Base-by-base conservation (phyloP, 1,140 invertebrate genomes). In the Diploscapter pachys region DNA sequence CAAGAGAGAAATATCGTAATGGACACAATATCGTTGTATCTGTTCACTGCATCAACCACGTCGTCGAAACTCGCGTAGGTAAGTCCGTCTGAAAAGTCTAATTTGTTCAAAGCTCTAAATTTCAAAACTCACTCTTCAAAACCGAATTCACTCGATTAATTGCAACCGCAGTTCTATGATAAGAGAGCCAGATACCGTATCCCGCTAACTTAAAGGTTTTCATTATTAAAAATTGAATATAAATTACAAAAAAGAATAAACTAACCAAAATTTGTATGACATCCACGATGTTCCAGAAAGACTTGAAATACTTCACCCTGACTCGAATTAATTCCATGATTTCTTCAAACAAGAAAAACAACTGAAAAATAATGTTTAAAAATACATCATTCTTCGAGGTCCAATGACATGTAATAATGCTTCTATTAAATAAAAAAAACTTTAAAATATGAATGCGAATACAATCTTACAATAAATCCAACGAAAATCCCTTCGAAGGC, bases 321-420 rank as follows among this genome's bases (percentile, higher is more conserved):
- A 90, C 88, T n/a, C 63, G 63, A 13, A 31, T 49, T 51, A 74
- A 65, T 66, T 55, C 71, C 4, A 90, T 75, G 11, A 89, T 79
- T 84, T 91, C 90, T 83, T 91, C 90, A n/a, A 91, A 83, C 4
- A 89, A 88, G 83, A 90, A 92, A 86, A 90, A 91, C 3, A 91
- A 56, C 5, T 31, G 31, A 31, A 31, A 31, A 31, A 31, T 31
- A 31, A 31, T 31, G 31, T 31, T 31, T 31, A 31, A 31, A 31
- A 31, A 31, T 31, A 31, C 31, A 31, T 31, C 31, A 31, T 31
- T 31, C 31, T 31, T 31, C 0, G 31, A 31, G 31, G 31, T 31
- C 1, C 31, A 31, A 31, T 31, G 31, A 31, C 1, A 31, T 31
- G 31, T 31, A 31, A 31, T 31, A 31, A 31, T 31, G 31, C 31